Conservation (phyloP, 2,797 vertebrate genomes). For the Lagodon rhomboides region DNA sequence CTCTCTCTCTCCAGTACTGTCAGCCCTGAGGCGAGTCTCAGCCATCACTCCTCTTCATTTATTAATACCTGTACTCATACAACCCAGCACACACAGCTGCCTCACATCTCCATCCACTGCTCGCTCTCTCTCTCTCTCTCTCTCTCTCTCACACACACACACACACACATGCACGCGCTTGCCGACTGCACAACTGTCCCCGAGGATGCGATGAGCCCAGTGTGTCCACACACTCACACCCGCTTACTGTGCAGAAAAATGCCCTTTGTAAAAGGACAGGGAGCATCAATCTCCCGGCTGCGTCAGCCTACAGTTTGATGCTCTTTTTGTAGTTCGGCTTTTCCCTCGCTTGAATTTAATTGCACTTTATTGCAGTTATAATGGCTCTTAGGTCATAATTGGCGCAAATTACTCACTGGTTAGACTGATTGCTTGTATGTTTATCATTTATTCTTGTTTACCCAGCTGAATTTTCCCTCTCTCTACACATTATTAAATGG, state of each 20-base stretch:
- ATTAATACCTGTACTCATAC: slow-evolving; percentile 83
- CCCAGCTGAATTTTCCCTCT: slow-evolving; percentile 7
- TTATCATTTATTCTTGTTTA: slow-evolving; percentile 26
- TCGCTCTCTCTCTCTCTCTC: slow-evolving; percentile 5
- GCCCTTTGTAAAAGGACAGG: slow-evolving; percentile 84
- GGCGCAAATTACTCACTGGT: slow-evolving; percentile 27
- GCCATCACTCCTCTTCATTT: slow-evolving; percentile 85
- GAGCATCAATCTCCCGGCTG: slow-evolving; percentile 78
- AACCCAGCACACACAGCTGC: slow-evolving; percentile 70
- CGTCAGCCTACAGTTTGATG: slow-evolving; percentile 67
- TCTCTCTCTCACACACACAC: slow-evolving; percentile 17
- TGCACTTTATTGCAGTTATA: slow-evolving; percentile 54
- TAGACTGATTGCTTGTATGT: slow-evolving; percentile 26
- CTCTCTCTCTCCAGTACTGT: slow-evolving; percentile 71
- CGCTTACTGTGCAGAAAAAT: slow-evolving; percentile 86
- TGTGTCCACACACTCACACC: slow-evolving; percentile 76
- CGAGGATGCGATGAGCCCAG: slow-evolving; percentile 73
- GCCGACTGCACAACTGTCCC: slow-evolving; percentile 71
- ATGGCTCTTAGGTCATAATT: slow-evolving; percentile 39
- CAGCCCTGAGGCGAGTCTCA: slow-evolving; percentile 79
- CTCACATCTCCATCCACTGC: slow-evolving; percentile 56
- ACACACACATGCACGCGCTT: slow-evolving; percentile 30
- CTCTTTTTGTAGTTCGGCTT: slow-evolving; percentile 63
- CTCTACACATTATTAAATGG: not conserved
- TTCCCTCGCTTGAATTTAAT: slow-evolving; percentile 53